phyloP scores from a whole-genome alignment of 1,140 invertebrate genomes.

The Macrosteles quadrilineatus region DNA sequence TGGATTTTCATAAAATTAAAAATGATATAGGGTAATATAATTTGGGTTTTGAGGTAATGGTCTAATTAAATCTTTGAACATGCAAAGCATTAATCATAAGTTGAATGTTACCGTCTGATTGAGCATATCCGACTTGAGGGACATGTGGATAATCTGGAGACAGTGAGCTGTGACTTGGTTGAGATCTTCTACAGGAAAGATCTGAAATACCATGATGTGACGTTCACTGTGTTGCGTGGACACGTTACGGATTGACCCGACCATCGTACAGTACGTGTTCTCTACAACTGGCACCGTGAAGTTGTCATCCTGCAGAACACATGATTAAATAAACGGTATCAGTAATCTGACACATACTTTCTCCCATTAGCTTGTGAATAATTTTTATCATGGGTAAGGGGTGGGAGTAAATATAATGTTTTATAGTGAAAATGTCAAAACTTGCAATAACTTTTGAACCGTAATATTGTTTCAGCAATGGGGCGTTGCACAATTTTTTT shows the following conservation, averaged over 20 bases:
- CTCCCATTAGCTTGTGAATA: too few relatives aligned
- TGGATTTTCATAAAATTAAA: too few relatives aligned
- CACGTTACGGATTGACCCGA: slow-evolving; percentile 59
- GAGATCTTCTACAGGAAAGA: slow-evolving; percentile 61
- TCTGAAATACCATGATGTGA: slow-evolving; percentile 64
- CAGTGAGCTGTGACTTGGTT: slow-evolving; percentile 69
- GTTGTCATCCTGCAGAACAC: slow-evolving; percentile 52
- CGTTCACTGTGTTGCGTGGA: slow-evolving; percentile 59
- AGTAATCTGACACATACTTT: too few relatives aligned
- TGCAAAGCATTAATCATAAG: not conserved
- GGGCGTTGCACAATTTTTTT: too few relatives aligned
- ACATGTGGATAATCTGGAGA: slow-evolving; percentile 54
- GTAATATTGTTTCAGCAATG: too few relatives aligned
- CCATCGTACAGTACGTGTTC: slow-evolving; percentile 66
- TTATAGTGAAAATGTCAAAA: too few relatives aligned
- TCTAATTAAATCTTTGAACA: not conserved
- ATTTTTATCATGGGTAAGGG: too few relatives aligned
- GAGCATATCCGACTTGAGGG: not conserved
- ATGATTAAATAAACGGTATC: too few relatives aligned
- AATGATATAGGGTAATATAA: too few relatives aligned
- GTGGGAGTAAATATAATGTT: too few relatives aligned
- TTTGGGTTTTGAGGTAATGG: too few relatives aligned
- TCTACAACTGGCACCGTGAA: slow-evolving; percentile 55
- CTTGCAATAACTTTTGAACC: too few relatives aligned
- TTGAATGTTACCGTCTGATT: not conserved